Conservation (phyloP, 2,888 invertebrate species). For the Seira sanloemensis region DNA sequence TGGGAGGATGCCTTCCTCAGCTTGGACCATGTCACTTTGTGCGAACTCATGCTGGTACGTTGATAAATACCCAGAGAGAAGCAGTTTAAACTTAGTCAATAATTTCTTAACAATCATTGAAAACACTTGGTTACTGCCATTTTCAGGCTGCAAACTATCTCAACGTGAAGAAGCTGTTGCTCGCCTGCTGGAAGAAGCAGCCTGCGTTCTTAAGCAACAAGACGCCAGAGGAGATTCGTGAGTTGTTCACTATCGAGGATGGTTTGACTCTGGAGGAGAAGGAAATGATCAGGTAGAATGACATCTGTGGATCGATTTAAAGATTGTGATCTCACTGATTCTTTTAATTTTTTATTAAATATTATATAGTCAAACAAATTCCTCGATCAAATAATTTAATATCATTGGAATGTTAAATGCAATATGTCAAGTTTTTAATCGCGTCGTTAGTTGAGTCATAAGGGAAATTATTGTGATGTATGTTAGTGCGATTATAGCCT, state of each 20-base stretch:
- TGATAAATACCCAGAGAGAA: not conserved
- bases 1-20: constrained; percentile 99
- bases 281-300: constrained; percentile 98
- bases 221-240: constrained; percentile 97
- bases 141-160: constrained; percentile 93
- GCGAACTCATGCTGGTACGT: constrained; percentile 90
- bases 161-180: constrained; percentile 95
- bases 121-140: not conserved
- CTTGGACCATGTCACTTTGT: constrained; percentile 97
- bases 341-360: no score
- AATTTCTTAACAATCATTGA: no score
- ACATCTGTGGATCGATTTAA: no score
- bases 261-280: constrained; percentile 97
- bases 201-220: constrained; percentile 99
- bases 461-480: no score
- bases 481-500: no score
- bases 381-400: no score
- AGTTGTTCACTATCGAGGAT: constrained; percentile 97
- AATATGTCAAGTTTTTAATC: no score
- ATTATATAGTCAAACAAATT: no score
- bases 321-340: no score
- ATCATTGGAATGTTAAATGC: no score
- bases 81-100: no score
- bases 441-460: no score
- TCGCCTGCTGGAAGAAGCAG: constrained; percentile 98